Percentiles rank a stretch among this genome's conserved stretches.
Conservation (phyloP, 2,797 vertebrate species). For the Coendou prehensilis region DNA sequence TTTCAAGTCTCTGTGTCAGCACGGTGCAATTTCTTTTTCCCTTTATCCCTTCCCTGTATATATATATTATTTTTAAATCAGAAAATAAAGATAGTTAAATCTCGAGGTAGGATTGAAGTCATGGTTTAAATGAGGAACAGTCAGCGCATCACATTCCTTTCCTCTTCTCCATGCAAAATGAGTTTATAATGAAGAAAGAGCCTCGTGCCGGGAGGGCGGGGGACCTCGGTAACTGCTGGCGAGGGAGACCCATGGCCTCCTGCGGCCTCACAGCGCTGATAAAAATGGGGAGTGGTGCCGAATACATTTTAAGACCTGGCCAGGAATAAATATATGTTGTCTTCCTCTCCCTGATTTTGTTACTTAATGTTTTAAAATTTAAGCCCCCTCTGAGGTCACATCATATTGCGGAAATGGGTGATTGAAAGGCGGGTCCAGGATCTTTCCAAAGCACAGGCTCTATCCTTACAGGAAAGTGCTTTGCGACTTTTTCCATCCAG, state of each 20-base stretch:
- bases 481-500: background rate
- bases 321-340: conserved; percentile 43
- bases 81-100: conserved; percentile 82
- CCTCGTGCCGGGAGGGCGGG: background rate
- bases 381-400: background rate
- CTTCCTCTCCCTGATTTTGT: conserved; percentile 32
- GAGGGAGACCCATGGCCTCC: background rate
- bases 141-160: background rate
- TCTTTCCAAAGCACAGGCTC: conserved; percentile 39
- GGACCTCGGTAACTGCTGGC: background rate
- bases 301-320: background rate
- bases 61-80: conserved; percentile 73
- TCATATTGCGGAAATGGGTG: conserved; percentile 14
- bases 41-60: background rate
- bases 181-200: background rate
- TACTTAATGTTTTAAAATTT: conserved; percentile 34
- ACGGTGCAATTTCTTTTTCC: conserved; percentile 44
- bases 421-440: background rate
- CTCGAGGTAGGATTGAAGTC: conserved; percentile 61
- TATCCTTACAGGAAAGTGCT: conserved; percentile 46
- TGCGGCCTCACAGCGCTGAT: background rate
- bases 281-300: too few relatives aligned
- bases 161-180: conserved; percentile 5
- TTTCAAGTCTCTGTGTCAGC: conserved; percentile 58
- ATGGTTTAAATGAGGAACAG: conserved; percentile 42